Base-by-base conservation (phyloP, 2,888 invertebrate genomes). In the Mesorhabditis spiculigera region DNA sequence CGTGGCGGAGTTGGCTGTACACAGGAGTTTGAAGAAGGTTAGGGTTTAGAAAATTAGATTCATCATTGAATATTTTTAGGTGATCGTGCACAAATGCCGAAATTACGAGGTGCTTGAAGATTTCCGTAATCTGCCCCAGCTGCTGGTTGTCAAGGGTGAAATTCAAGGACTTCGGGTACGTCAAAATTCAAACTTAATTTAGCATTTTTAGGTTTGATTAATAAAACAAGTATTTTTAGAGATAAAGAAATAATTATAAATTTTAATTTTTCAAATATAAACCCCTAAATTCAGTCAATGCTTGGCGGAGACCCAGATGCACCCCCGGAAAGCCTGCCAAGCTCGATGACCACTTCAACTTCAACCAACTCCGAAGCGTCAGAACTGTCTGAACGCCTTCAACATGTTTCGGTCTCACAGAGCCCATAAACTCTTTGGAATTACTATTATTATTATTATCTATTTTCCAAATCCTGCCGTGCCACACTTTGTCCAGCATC, bases 61-160 rank as follows among this genome's bases (percentile, higher is more conserved):
- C 66, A 63, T 61, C 66, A 66, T 63, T 68, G 4, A 66, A 67
- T 16, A 10, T 28, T 68, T 71, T 43, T 43, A 79, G 77, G 80
- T 81, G 43, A 79, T 80, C 66, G 80, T 80, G 68, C 80, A 80
- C 75, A 75, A 82, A 16, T 85, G 85, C 71, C 78, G 84, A 16
- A 85, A 86, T 70, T 85, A 83, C 73, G 85, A 86, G 71, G 82
- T 84, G 43, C 76, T 85, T 6, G 78, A 83, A 68, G 82, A 83
- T 70, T 86, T 85, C 78, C 78, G 79, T 41, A 78, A 74, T 68
- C 73, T 86, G n/a, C 84, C 83, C 4, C 84, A 86, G 66, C 77
- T 86, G 10, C 69, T 86, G 63, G 86, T 86, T 0, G 86, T 86
- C 65, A 80, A 82, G 65, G 85, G 85, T 44, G 85, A 86, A 66